These are phyloP conservation scores for Aphelenchoides avenae DNA, from an alignment of 1,140 invertebrate species.

Conservation along the genomic window DNA sequence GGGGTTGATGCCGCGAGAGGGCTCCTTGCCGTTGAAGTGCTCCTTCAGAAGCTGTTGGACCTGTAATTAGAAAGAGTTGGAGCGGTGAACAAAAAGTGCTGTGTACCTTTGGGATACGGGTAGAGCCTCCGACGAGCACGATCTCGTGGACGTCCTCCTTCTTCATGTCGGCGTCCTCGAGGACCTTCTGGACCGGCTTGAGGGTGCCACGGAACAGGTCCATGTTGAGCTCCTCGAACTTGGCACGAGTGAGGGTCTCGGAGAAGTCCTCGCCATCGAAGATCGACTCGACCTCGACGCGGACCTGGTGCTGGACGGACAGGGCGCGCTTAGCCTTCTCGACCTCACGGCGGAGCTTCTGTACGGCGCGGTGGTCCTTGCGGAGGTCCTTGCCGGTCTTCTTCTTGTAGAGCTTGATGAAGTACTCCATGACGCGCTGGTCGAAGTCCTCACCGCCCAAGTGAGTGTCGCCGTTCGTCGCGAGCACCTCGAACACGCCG, in stretches of 20 bases:
- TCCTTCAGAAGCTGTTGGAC: conserved; percentile 97
- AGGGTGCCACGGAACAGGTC: conserved; percentile 95
- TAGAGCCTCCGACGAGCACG: conserved; percentile 95
- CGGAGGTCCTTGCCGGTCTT: conserved; percentile 65
- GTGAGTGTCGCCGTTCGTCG: conserved; percentile 77
- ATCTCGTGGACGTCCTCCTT: conserved; percentile 98
- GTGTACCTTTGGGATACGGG: conserved; percentile 97
- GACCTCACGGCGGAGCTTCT: conserved; percentile 65
- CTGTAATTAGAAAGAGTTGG: no score
- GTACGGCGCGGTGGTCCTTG: conserved; percentile 64
- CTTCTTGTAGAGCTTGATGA: conserved; percentile 67
- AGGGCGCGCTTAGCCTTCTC: conserved; percentile 74
- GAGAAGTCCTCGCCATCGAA: conserved; percentile 98
- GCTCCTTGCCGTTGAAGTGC: conserved; percentile 96
- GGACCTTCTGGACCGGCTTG: conserved; percentile 92
- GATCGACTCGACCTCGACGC: conserved; percentile 98
- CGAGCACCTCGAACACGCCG: conserved; percentile 81
- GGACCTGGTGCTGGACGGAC: conserved; percentile 74
- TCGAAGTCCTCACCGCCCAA: conserved; percentile 66
- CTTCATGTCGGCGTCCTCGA: conserved; percentile 97
- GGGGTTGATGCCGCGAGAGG: conserved; percentile 93
- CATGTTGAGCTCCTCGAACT: conserved; percentile 99
- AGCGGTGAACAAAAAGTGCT: no score
- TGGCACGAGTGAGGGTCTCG: conserved; percentile 95
- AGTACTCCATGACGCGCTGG: conserved; percentile 66